Evolutionary conservation across 2,113 vertebrate species (phyloP).

Genomic region (Oplegnathus fasciatus): DNA sequence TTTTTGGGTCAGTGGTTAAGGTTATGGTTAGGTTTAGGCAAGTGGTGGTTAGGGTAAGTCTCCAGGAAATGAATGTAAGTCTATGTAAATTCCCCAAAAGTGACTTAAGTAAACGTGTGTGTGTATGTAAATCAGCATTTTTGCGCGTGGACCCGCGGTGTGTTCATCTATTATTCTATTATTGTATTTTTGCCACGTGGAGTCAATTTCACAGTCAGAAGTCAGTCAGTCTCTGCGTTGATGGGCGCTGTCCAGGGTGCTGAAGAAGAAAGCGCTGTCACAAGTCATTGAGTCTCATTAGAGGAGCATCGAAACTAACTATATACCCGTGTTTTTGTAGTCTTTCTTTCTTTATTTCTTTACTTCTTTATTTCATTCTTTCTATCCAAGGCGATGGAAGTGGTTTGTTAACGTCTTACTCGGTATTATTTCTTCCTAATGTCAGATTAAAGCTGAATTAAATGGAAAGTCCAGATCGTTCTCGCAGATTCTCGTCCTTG

Average conservation of each 20-base stretch:
- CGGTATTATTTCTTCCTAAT: background rate
- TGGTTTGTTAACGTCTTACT: background rate
- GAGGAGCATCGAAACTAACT: no score
- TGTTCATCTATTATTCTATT: background rate
- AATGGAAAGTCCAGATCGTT: background rate
- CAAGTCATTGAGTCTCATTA: background rate
- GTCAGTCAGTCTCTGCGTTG: background rate
- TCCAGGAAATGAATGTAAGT: no score
- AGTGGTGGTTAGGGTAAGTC: no score
- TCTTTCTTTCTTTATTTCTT: background rate
- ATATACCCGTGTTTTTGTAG: background rate
- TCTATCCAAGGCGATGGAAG: background rate
- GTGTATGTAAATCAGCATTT: background rate
- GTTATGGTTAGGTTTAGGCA: no score
- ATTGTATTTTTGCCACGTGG: background rate
- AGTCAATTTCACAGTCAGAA: background rate
- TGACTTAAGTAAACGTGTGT: no score
- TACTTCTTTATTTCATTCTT: no score
- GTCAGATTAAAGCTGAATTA: background rate
- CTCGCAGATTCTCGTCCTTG: background rate
- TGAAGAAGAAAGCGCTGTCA: conserved; percentile 12
- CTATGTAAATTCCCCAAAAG: no score
- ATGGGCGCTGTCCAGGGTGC: conserved; percentile 74
- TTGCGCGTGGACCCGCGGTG: no score
- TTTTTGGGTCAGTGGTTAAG: no score